Evolutionary conservation across 2,888 invertebrate genomes (phyloP), one percentile per base, ranked within the genome.

Genomic region (Eledona agricola): DNA sequence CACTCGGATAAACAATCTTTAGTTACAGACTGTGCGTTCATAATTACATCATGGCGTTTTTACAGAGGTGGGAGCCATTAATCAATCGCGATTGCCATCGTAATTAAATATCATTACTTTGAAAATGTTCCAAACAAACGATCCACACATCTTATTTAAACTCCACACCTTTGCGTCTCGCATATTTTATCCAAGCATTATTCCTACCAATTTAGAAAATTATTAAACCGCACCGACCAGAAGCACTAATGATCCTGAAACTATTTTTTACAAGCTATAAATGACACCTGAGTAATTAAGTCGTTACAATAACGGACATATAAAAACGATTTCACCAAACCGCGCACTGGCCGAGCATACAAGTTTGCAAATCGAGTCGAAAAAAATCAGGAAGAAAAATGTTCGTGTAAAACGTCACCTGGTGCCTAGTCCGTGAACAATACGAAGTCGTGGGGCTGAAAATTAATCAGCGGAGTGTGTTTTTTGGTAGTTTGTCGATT

Each of bases 1-100:
- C 37, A 29, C 49, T 29, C 15, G 13, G 23, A 49, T 42, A 50
- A 50, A 50, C 38, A 49, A 31, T 38, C 4, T 50, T 50, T 42
- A 32, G 50, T 50, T 42, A 23, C 42, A 34, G 32, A 29, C 29
- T 9, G 9, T 37, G 46, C 32, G 6, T 37, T 32, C 47, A 28
- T 47, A 35, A 47, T 47, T 47, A 28, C 20, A 37, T 47, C 35
- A 37, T 13, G 11, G 7, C 40, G 38, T 50, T 38, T 47, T 16
- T 9, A 13, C 6, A 19, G n/a, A 16, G n/a, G 6, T 13, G 12
- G 12, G n/a, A 25, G 10, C 17, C 40, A 40, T 40, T 40, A 40
- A 40, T 40, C 40, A 40, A 40, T 40, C 40, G 10, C 4, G 40
- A 40, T 26, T 17, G 9, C 22, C 35, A 26, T 9, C 26, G 26